Evolutionary conservation across 2,797 vertebrate genomes (phyloP).

Genomic region (Scomberomorus guttatus): DNA sequence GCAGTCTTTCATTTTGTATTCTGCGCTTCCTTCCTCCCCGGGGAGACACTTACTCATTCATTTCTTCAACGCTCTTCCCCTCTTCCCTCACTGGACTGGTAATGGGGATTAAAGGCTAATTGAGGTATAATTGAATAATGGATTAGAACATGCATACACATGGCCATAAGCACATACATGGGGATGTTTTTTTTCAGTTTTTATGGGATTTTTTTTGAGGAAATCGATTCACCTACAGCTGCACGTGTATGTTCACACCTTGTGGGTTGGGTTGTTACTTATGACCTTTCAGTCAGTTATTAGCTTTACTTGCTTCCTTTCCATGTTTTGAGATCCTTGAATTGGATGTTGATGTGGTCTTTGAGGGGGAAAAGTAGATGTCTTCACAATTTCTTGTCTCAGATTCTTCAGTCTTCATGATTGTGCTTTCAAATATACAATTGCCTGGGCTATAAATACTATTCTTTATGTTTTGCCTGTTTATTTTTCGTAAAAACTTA

Average conservation of each 20-base stretch:
- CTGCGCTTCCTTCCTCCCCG: constrained; percentile 65
- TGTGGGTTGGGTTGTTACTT: background rate
- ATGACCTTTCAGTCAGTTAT: background rate
- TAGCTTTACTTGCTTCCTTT: background rate
- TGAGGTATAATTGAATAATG: constrained; percentile 77
- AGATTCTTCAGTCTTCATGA: background rate
- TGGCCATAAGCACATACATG: background rate
- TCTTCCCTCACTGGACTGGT: constrained; percentile 54
- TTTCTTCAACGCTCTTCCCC: constrained; percentile 47
- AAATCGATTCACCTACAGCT: background rate
- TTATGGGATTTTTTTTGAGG: background rate
- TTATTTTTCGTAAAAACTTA: background rate
- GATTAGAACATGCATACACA: constrained; percentile 60
- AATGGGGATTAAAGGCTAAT: constrained; percentile 79
- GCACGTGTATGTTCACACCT: background rate
- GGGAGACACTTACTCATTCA: constrained; percentile 65
- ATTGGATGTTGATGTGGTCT: background rate
- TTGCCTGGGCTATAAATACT: background rate
- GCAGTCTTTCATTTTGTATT: constrained; percentile 62
- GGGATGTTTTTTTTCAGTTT: constrained; percentile 21
- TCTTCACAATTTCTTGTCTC: background rate
- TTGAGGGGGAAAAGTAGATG: background rate
- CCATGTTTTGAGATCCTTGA: background rate
- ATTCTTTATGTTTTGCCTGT: background rate
- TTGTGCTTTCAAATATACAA: background rate